Conservation (phyloP, 1,140 invertebrate species). For the Teleogryllus occipitalis region DNA sequence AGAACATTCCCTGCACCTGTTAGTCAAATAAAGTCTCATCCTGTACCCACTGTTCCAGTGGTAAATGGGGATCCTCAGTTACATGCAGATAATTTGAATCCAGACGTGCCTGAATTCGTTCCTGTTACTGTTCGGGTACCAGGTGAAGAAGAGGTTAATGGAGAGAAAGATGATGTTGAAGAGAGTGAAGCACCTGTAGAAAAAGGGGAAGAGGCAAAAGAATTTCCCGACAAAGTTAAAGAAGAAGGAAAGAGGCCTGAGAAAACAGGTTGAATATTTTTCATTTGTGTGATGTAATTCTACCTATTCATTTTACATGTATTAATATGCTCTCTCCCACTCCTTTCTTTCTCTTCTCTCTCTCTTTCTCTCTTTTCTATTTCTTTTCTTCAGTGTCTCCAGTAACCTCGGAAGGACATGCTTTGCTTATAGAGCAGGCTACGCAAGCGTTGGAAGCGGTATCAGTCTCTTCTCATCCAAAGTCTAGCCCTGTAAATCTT, state of each 20-base stretch:
- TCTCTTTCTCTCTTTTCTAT: too few species aligned
- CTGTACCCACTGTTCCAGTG: constrained; percentile 21
- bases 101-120: constrained; percentile 78
- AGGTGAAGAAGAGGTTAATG: neutral
- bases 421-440: neutral
- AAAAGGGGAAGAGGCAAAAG: neutral
- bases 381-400: too few species aligned
- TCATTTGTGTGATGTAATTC: too few species aligned
- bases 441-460: neutral
- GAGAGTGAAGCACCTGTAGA: too few species aligned
- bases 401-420: neutral
- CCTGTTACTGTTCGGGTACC: constrained; percentile 37
- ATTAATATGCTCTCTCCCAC: too few species aligned
- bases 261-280: too few species aligned
- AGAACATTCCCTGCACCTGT: constrained; percentile 22
- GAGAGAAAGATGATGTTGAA: constrained; percentile 16
- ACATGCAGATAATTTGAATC: constrained; percentile 58
- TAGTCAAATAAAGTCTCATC: constrained; percentile 18
- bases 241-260: too few species aligned
- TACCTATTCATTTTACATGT: too few species aligned
- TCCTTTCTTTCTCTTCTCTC: too few species aligned
- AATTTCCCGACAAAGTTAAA: too few species aligned
- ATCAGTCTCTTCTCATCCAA: neutral
- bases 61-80: constrained; percentile 14
- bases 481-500: neutral